phyloP scores from a whole-genome alignment of 2,888 invertebrate species.

The Exocentrus adspersus region DNA sequence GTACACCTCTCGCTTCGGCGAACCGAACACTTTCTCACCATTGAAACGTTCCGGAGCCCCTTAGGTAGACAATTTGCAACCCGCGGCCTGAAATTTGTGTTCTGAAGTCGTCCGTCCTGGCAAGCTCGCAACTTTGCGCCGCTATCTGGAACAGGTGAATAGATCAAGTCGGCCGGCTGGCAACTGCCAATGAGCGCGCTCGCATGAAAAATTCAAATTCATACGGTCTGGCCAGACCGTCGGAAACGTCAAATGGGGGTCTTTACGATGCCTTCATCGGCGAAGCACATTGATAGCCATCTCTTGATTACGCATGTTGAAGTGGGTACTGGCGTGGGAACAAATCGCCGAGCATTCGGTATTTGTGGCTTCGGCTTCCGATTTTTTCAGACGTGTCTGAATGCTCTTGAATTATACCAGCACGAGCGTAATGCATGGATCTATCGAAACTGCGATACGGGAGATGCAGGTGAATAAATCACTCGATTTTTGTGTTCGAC shows the following conservation, averaged over 20 bases:
- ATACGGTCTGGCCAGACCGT: constrained; percentile 29
- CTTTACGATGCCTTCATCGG: constrained; percentile 35
- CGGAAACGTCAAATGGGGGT: constrained; percentile 36
- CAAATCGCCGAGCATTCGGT: constrained; percentile 45
- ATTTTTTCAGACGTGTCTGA: not conserved
- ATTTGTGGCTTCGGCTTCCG: constrained; percentile 30
- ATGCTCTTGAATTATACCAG: not conserved
- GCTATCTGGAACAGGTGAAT: constrained; percentile 16
- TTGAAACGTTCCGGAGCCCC: constrained; percentile 11
- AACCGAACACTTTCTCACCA: constrained; percentile 9
- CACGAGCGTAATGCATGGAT: not conserved
- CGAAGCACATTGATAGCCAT: constrained; percentile 39
- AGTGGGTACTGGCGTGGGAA: constrained; percentile 49
- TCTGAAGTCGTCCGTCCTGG: not conserved
- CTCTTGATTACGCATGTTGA: constrained; percentile 52
- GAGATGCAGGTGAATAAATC: not conserved
- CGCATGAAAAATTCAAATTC: constrained; percentile 26
- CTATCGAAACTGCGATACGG: not conserved
- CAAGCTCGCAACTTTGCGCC: constrained; percentile 11
- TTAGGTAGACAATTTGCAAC: constrained; percentile 13
- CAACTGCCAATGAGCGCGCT: constrained; percentile 18
- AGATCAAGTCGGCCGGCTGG: constrained; percentile 17
- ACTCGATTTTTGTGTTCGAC: not conserved
- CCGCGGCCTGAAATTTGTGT: constrained; percentile 15
- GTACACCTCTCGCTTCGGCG: not conserved